Conservation (phyloP, 2,888 invertebrate species). For the Phasia obesa region DNA sequence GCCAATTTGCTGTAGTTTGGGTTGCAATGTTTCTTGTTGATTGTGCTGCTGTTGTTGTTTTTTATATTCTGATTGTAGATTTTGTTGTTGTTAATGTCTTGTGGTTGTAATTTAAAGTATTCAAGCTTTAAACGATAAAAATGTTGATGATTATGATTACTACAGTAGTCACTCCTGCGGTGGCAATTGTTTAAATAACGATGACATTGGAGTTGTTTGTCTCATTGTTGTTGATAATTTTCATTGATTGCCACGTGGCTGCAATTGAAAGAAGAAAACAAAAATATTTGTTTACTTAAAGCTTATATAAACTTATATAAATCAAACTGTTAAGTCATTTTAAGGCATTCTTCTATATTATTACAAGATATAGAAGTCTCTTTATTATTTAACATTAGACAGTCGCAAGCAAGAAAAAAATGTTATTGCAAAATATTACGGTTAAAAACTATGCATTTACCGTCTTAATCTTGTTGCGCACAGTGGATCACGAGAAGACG, state of each 20-base stretch:
- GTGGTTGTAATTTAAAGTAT: slow-evolving; percentile 50
- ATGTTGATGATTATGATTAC: slow-evolving; percentile 38
- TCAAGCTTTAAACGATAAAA: slow-evolving; percentile 55
- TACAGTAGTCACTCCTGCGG: slow-evolving; percentile 16
- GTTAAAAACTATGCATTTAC: too few relatives aligned
- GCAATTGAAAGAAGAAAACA: slow-evolving; percentile 8
- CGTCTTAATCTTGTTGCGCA: too few relatives aligned
- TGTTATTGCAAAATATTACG: too few relatives aligned
- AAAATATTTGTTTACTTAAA: background rate
- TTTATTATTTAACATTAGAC: background rate
- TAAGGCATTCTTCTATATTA: too few relatives aligned
- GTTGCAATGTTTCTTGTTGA: slow-evolving; percentile 16
- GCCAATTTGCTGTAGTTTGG: slow-evolving; percentile 40
- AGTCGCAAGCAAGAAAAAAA: background rate
- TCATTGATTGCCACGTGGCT: slow-evolving; percentile 62
- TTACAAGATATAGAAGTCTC: background rate
- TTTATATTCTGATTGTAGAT: slow-evolving; percentile 15
- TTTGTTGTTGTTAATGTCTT: slow-evolving; percentile 22
- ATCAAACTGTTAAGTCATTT: background rate
- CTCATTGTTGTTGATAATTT: slow-evolving; percentile 33
- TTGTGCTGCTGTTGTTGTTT: slow-evolving; percentile 14
- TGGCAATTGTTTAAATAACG: slow-evolving; percentile 29
- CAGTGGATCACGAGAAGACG: too few relatives aligned
- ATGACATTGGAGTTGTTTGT: background rate
- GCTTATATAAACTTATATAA: background rate